Percentiles rank a stretch among this genome's conserved stretches.
phyloP scores from a whole-genome alignment of 2,797 vertebrate genomes.

The Spatula versicolor region DNA sequence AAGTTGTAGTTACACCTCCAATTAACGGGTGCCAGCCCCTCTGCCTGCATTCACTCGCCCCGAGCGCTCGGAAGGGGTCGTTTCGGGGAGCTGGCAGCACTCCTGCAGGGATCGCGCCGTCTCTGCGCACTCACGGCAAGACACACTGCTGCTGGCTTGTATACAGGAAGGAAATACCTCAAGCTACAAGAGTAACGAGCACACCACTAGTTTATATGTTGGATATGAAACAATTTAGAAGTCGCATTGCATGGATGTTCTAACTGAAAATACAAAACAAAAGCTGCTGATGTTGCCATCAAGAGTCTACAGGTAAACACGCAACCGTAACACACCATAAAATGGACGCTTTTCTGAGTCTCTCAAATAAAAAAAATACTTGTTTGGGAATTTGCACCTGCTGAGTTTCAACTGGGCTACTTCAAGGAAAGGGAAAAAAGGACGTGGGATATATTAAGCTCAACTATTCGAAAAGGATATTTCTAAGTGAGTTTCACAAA shows the following conservation, averaged over 20 bases:
- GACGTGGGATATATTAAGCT: background rate
- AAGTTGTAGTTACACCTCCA: background rate
- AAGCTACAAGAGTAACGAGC: conserved; percentile 7
- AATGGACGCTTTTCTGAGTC: background rate
- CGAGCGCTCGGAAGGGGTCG: rapidly evolving
- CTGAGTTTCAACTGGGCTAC: conserved; percentile 32
- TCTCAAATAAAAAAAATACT: background rate
- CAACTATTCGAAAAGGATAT: background rate
- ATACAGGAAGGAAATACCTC: background rate
- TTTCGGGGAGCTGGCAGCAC: background rate
- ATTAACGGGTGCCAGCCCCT: background rate
- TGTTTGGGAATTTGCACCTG: conserved; percentile 44
- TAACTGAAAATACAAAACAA: conserved; percentile 26
- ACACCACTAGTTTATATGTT: conserved; percentile 9
- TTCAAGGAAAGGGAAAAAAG: conserved; percentile 33
- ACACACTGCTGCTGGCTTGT: background rate
- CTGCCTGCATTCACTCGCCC: background rate
- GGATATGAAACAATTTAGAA: conserved; percentile 32
- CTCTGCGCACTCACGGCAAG: background rate
- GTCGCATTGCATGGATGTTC: background rate
- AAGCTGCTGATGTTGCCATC: background rate
- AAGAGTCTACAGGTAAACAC: background rate
- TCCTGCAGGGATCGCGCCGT: background rate
- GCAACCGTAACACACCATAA: background rate
- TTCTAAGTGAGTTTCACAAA: background rate